Evolutionary conservation across 2,888 invertebrate genomes (phyloP).

Genomic region (Eucera pruinosa): DNA sequence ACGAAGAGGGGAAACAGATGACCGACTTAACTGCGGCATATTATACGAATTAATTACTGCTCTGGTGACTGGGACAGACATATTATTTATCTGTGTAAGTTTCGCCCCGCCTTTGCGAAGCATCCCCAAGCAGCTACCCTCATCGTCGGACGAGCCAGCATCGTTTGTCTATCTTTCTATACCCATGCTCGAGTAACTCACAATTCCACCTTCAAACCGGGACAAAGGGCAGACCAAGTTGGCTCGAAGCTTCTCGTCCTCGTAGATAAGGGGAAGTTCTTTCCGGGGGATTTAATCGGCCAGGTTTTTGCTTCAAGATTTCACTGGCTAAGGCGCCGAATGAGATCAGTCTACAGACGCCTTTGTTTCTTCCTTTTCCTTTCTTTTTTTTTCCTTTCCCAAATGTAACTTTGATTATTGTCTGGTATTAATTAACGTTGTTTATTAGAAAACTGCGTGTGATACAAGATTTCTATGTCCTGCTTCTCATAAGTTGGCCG

Average conservation of each 20-base stretch:
- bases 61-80: slow-evolving; percentile 78
- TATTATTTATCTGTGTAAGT: slow-evolving; percentile 81
- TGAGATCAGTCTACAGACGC: slow-evolving; percentile 18
- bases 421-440: background rate
- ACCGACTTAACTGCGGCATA: slow-evolving; percentile 83
- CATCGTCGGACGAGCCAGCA: slow-evolving; percentile 69
- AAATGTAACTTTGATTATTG: background rate
- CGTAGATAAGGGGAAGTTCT: slow-evolving; percentile 51
- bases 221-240: slow-evolving; percentile 54
- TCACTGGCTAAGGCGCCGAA: slow-evolving; percentile 3
- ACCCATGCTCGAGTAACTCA: slow-evolving; percentile 72
- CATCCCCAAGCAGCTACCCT: slow-evolving; percentile 66
- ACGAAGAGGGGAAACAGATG: slow-evolving; percentile 77
- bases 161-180: slow-evolving; percentile 79
- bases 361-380: background rate
- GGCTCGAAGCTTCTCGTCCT: slow-evolving; percentile 37
- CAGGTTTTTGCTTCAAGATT: slow-evolving; percentile 42
- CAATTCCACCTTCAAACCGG: slow-evolving; percentile 59
- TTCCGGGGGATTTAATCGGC: slow-evolving; percentile 51
- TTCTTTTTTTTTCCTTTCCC: background rate
- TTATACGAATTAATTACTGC: slow-evolving; percentile 84
- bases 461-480: too few species aligned
- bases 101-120: slow-evolving; percentile 61
- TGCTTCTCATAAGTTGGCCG: too few species aligned
- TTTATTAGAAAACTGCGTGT: background rate